phyloP scores from a whole-genome alignment of 2,113 vertebrate genomes.

The Reinhardtius hippoglossoides region DNA sequence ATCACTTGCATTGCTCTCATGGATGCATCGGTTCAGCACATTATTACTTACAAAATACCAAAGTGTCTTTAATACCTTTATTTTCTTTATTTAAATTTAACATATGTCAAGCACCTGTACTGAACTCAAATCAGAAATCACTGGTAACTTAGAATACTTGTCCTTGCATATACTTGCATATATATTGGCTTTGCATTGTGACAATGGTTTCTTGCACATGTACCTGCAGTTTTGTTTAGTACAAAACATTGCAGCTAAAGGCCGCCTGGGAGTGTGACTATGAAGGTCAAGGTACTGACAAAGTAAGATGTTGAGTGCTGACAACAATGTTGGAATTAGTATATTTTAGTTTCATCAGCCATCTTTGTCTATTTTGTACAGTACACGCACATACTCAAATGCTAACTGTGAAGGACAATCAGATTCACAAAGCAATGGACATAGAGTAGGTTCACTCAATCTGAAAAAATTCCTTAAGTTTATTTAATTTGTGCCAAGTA shows the following conservation, averaged over 20 bases:
- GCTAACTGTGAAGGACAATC: conserved; percentile 86
- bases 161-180: conserved; percentile 63
- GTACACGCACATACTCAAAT: conserved; percentile 65
- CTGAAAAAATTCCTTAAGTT: conserved; percentile 68
- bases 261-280: conserved; percentile 54
- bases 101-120: conserved; percentile 73
- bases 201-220: conserved; percentile 72
- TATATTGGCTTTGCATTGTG: conserved; percentile 71
- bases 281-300: conserved; percentile 73
- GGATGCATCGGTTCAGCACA: conserved; percentile 56
- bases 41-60: conserved; percentile 78
- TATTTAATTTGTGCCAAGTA: conserved; percentile 84
- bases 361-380: conserved; percentile 74
- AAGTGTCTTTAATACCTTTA: conserved; percentile 79
- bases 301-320: conserved; percentile 60
- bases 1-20: conserved; percentile 47
- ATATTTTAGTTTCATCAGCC: conserved; percentile 63
- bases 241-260: conserved; percentile 54
- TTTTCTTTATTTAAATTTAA: conserved; percentile 64
- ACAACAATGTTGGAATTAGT: conserved; percentile 55
- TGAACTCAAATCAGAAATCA: conserved; percentile 76
- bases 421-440: conserved; percentile 79
- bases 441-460: conserved; percentile 75
- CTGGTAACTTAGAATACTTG: conserved; percentile 67
- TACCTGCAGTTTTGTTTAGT: conserved; percentile 67